Percentiles rank a stretch among this genome's conserved stretches.
Conservation (phyloP, 2,888 invertebrate species). For the Encarsia formosa region DNA sequence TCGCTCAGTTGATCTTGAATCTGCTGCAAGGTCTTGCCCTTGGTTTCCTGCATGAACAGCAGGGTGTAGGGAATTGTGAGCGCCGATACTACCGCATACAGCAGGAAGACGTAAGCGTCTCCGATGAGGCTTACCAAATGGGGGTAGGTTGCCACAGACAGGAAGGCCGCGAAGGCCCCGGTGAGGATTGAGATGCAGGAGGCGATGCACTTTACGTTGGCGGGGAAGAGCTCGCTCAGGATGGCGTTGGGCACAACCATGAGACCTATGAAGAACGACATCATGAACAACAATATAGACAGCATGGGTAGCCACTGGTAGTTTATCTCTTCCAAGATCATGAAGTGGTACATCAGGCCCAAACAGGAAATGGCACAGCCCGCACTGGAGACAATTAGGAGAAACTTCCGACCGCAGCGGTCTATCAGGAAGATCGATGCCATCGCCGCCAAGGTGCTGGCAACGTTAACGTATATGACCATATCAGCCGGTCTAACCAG, state of each 20-base stretch:
- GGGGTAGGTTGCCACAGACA: constrained; percentile 36
- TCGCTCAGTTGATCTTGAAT: constrained; percentile 20
- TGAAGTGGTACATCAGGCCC: constrained; percentile 26
- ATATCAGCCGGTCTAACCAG: constrained; percentile 34
- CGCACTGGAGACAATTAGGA: constrained; percentile 36
- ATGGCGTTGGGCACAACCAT: constrained; percentile 37
- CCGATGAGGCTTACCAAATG: constrained; percentile 34
- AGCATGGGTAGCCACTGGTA: constrained; percentile 14
- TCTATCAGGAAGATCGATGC: constrained; percentile 38
- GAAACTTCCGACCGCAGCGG: constrained; percentile 38
- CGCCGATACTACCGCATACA: constrained; percentile 31
- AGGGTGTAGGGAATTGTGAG: constrained; percentile 18
- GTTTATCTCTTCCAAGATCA: constrained; percentile 17
- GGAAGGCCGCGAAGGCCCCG: constrained; percentile 35
- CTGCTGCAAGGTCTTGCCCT: constrained; percentile 37
- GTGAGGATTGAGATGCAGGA: constrained; percentile 33
- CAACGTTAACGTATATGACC: constrained; percentile 39
- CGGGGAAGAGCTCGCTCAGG: constrained; percentile 39
- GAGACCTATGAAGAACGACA: constrained; percentile 17
- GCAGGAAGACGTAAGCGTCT: constrained; percentile 36
- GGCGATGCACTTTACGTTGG: constrained; percentile 37
- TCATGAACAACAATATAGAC: constrained; percentile 12
- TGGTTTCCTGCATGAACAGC: constrained; percentile 37
- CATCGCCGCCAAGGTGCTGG: constrained; percentile 33
- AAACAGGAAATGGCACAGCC: constrained; percentile 32